Conservation (phyloP, 2,797 vertebrate species). For the Sebastiscus albofasciatus region DNA sequence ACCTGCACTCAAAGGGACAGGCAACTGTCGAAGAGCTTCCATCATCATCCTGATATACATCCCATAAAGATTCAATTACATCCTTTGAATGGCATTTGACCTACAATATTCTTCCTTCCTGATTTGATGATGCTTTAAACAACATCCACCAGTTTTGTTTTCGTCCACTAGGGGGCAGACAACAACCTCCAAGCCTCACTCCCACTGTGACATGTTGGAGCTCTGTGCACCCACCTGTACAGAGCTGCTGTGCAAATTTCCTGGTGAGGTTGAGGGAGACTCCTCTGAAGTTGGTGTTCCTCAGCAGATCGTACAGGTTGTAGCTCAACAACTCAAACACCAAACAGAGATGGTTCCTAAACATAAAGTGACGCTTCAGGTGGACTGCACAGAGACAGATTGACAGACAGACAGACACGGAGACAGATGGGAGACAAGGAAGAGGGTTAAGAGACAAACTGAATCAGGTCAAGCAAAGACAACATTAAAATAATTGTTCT, state of each 20-base stretch:
- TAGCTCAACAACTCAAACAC: conserved; percentile 95
- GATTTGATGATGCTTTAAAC: background rate
- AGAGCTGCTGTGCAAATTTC: conserved; percentile 95
- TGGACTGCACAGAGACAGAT: conserved; percentile 82
- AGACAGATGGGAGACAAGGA: conserved; percentile 31
- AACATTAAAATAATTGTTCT: background rate
- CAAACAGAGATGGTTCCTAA: conserved; percentile 96
- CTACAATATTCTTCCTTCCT: background rate
- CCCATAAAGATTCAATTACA: background rate
- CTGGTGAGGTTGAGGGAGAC: conserved; percentile 94
- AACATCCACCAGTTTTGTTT: background rate
- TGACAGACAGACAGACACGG: conserved; percentile 27
- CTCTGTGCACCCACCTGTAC: conserved; percentile 78
- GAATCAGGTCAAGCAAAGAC: background rate
- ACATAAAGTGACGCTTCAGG: conserved; percentile 97
- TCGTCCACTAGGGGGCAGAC: conserved; percentile 6
- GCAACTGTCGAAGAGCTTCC: background rate
- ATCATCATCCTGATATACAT: background rate
- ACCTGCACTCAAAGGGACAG: background rate
- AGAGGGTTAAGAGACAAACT: conserved; percentile 18
- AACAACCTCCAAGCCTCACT: background rate
- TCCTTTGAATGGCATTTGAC: background rate
- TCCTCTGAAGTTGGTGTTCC: conserved; percentile 94
- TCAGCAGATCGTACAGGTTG: conserved; percentile 93
- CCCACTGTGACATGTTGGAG: background rate